phyloP scores from a whole-genome alignment of 1,140 invertebrate genomes.

The Eriocheir sinensis region DNA sequence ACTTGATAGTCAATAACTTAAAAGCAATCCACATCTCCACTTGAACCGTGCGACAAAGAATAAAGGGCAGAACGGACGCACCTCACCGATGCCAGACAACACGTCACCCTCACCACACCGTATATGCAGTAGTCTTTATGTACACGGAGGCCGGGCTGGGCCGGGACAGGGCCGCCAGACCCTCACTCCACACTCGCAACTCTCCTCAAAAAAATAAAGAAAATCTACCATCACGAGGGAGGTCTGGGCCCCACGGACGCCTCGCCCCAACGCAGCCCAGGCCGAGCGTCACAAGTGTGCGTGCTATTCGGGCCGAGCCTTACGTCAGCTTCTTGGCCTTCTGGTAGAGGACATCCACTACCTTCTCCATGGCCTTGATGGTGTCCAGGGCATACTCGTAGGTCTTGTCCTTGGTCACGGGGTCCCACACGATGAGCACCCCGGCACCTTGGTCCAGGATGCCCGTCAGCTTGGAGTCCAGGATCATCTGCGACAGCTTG shows the following conservation, averaged over 20 bases:
- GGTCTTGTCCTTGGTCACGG: slow-evolving; percentile 96
- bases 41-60: slow-evolving; percentile 16
- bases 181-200: not conserved
- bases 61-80: slow-evolving; percentile 40
- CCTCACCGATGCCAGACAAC: slow-evolving; percentile 49
- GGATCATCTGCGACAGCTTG: slow-evolving; percentile 99
- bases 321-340: slow-evolving; percentile 99
- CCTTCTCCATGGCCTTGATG: slow-evolving; percentile 99
- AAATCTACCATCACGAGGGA: not conserved
- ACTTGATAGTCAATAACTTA: slow-evolving; percentile 11
- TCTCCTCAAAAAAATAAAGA: slow-evolving; percentile 34
- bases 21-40: not conserved
- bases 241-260: not conserved
- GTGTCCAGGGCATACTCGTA: slow-evolving; percentile 98
- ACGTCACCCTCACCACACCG: slow-evolving; percentile 58
- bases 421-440: slow-evolving; percentile 98
- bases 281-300: slow-evolving; percentile 49
- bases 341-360: slow-evolving; percentile 98
- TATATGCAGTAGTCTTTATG: slow-evolving; percentile 76
- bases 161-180: not conserved
- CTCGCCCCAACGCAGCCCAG: not conserved
- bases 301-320: slow-evolving; percentile 77
- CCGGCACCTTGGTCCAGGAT: slow-evolving; percentile 99
- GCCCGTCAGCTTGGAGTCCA: slow-evolving; percentile 98
- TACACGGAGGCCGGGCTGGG: slow-evolving; percentile 51